These are phyloP conservation scores for Aegotheles bennettii DNA, from an alignment of 2,113 vertebrate genomes.

Conservation along the genomic window DNA sequence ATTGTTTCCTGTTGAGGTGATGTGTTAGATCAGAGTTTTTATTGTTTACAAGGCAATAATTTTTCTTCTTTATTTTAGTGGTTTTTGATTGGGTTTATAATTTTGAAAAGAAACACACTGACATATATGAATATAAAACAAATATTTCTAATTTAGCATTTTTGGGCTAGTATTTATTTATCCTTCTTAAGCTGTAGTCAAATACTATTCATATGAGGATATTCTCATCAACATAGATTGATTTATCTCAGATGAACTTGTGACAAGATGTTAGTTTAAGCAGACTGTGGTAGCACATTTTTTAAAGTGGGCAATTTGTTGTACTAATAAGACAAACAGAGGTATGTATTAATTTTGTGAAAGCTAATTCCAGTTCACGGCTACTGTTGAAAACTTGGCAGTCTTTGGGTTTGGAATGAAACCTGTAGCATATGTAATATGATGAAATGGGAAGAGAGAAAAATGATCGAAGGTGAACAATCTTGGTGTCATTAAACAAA, in stretches of 20 bases:
- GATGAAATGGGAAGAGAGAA: neutral
- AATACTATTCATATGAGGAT: neutral
- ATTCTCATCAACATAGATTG: neutral
- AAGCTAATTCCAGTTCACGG: neutral
- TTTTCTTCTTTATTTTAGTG: slow-evolving; percentile 5
- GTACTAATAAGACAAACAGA: neutral
- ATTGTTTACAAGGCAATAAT: neutral
- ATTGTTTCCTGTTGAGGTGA: neutral
- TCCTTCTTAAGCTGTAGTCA: neutral
- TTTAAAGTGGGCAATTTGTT: neutral
- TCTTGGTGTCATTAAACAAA: neutral
- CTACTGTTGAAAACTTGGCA: neutral
- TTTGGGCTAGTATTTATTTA: neutral
- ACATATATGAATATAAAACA: neutral
- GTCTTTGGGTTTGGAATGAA: neutral
- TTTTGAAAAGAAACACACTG: neutral
- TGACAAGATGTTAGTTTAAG: neutral
- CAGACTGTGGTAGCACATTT: neutral
- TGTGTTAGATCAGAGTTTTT: neutral
- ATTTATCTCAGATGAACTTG: neutral
- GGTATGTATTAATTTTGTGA: neutral
- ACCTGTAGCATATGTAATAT: neutral
- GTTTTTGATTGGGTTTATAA: neutral
- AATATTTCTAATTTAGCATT: neutral
- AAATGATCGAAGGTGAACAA: neutral